These are phyloP conservation scores for Hirudo medicinalis DNA, from an alignment of 1,140 invertebrate genomes.

Conservation along the genomic window DNA sequence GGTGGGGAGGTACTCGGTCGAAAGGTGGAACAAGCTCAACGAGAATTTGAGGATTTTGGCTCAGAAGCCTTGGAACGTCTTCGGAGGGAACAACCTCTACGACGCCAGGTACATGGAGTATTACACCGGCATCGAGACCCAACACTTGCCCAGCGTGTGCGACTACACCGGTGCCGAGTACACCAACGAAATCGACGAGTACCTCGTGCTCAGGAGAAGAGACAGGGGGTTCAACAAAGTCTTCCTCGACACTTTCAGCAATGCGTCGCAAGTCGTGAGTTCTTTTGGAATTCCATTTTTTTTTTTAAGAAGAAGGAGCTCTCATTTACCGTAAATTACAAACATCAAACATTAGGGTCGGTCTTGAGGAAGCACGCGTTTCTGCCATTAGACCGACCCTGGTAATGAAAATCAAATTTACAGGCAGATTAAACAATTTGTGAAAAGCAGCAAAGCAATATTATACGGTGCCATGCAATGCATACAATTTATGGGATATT, in stretches of 20 bases:
- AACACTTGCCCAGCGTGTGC: background rate
- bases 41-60: constrained; percentile 16
- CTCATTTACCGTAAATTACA: no score
- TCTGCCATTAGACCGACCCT: no score
- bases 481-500: no score
- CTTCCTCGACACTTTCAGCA: constrained; percentile 5
- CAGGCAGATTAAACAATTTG: background rate
- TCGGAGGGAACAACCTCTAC: constrained; percentile 20
- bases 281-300: no score
- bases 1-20: constrained; percentile 13
- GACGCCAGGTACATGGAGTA: constrained; percentile 22
- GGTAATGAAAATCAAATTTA: no score
- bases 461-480: no score
- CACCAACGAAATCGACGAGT: background rate
- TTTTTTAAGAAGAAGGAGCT: no score
- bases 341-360: no score
- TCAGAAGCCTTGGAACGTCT: constrained; percentile 10
- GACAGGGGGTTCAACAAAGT: background rate
- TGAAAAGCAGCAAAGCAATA: no score
- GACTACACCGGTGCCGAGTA: background rate
- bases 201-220: background rate
- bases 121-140: constrained; percentile 12
- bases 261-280: background rate
- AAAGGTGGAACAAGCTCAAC: constrained; percentile 21
- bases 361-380: no score